phyloP scores from a whole-genome alignment of 1,140 invertebrate genomes.

The Achroia grisella region DNA sequence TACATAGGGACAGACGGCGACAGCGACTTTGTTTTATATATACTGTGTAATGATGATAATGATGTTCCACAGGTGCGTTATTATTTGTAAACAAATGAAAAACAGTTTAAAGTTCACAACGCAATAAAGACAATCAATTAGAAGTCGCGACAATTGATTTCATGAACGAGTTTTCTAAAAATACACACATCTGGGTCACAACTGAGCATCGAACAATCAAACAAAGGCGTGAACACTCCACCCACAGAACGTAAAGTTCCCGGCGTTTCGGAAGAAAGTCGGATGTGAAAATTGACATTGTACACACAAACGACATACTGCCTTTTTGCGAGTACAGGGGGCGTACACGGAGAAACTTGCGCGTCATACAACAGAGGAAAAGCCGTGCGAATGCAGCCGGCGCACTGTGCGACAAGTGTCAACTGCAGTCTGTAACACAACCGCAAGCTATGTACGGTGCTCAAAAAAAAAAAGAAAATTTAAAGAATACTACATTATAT shows the following conservation, averaged over 20 bases:
- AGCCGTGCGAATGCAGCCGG: not conserved
- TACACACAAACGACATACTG: slow-evolving; percentile 38
- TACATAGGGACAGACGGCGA: too few species aligned
- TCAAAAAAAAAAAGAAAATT: too few species aligned
- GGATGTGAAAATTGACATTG: slow-evolving; percentile 64
- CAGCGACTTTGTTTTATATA: too few species aligned
- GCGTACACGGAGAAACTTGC: slow-evolving; percentile 36
- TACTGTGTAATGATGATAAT: not conserved
- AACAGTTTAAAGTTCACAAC: too few species aligned
- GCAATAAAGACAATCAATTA: too few species aligned
- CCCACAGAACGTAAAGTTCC: slow-evolving; percentile 8
- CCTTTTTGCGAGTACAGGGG: slow-evolving; percentile 44
- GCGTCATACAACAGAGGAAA: slow-evolving; percentile 14
- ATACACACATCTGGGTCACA: slow-evolving; percentile 32
- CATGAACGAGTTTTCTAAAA: slow-evolving; percentile 16
- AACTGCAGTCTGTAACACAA: too few species aligned
- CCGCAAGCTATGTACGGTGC: slow-evolving; percentile 6
- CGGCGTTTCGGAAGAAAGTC: slow-evolving; percentile 52
- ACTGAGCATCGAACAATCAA: slow-evolving; percentile 18
- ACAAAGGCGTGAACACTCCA: slow-evolving; percentile 46
- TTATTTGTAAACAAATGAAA: too few species aligned
- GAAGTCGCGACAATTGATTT: not conserved
- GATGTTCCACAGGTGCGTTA: too few species aligned
- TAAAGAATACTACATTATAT: too few species aligned
- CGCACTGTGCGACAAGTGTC: too few species aligned